phyloP scores from a whole-genome alignment of 35 echinoderm and acorn worm species.

The Apostichopus parvimensis region DNA sequence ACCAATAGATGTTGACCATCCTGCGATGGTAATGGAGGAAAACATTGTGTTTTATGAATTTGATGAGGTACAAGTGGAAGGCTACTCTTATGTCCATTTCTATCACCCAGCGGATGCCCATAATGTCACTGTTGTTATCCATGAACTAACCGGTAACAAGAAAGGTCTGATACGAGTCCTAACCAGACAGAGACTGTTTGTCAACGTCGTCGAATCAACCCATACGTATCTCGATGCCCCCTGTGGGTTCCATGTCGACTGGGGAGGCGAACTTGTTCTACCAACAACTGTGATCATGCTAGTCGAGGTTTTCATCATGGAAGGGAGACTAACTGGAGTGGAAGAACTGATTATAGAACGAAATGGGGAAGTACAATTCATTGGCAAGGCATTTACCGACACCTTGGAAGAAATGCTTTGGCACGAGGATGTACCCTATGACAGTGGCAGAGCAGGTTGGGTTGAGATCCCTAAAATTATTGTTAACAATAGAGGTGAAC shows the following conservation, averaged over 20 bases:
- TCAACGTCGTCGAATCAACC: no score
- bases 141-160: constrained; percentile 90
- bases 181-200: no score
- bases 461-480: constrained; percentile 44
- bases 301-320: constrained; percentile 64
- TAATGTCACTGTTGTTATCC: constrained; percentile 84
- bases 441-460: constrained; percentile 48
- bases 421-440: constrained; percentile 69
- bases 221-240: no score
- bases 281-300: no score
- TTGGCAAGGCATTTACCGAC: constrained; percentile 67
- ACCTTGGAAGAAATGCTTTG: constrained; percentile 61
- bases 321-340: constrained; percentile 82
- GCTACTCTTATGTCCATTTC: constrained; percentile 84
- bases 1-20: constrained; percentile 80
- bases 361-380: constrained; percentile 64
- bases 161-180: constrained; percentile 72
- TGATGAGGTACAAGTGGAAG: constrained; percentile 94
- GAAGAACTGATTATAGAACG: constrained; percentile 81
- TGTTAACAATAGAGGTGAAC: constrained; percentile 68
- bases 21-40: constrained; percentile 89
- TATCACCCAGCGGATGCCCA: constrained; percentile 79
- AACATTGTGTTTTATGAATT: constrained; percentile 83
- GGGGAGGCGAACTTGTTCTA: no score
- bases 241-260: no score